Evolutionary conservation across 2,113 vertebrate genomes (phyloP).

Genomic region (Illadopsis cleaveri): DNA sequence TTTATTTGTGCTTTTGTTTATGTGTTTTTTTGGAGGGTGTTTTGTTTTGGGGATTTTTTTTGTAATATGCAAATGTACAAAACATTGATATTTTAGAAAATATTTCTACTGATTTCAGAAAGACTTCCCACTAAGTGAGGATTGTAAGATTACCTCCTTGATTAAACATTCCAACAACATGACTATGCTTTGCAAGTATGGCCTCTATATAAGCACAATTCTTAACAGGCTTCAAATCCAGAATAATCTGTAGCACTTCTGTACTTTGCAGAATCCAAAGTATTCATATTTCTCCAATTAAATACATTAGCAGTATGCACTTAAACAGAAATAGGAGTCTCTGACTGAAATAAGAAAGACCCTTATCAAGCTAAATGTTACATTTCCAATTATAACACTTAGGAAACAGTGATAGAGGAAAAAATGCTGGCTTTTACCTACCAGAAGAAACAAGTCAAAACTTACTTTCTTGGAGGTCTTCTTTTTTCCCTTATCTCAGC

Average conservation of each 20-base stretch:
- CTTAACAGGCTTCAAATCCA: neutral
- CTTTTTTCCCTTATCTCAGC: conserved; percentile 59
- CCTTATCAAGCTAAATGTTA: conserved; percentile 44
- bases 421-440: conserved; percentile 30
- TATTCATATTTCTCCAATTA: conserved; percentile 48
- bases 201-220: neutral
- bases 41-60: neutral
- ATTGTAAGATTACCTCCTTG: neutral
- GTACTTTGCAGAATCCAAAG: neutral
- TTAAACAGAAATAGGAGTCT: conserved; percentile 1
- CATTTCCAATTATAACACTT: conserved; percentile 23
- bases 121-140: neutral
- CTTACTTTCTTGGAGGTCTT: conserved; percentile 29
- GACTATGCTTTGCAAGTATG: neutral
- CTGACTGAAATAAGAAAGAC: conserved; percentile 1
- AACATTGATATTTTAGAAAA: neutral
- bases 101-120: neutral
- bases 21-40: neutral
- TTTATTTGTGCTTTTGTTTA: neutral
- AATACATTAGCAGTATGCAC: neutral
- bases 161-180: neutral
- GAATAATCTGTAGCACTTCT: neutral
- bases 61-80: neutral
- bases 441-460: conserved; percentile 42
- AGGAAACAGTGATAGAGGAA: conserved; percentile 14